Evolutionary conservation across 1,140 invertebrate genomes (phyloP), one percentile per base, ranked within the genome.

Genomic region (Drosophila malerkotliana): DNA sequence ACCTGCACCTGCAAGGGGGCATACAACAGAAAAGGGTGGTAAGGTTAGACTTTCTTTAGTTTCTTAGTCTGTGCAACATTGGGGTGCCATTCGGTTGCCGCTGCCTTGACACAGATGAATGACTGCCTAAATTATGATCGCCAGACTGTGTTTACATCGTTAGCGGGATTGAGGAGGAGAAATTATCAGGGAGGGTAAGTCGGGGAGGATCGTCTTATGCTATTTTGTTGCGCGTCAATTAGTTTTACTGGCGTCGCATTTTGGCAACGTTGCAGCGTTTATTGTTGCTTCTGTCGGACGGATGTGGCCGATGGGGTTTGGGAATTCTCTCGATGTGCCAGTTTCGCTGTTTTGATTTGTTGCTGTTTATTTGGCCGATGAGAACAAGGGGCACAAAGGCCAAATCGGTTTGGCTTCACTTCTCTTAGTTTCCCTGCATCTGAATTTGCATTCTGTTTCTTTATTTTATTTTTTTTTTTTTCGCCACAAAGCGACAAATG

Each of bases 1-100:
- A 93, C 92, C 49, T 93, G 93, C 81, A 95, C 94, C 94, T 95
- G 92, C 53, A 56, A 72, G 24, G 9, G 34, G 32, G 3, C 44
- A 21, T 32, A 47, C 15, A 47, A 39, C 15, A 32, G n/a, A 47
- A 45, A 59, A 47, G 61, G 63, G 44, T 76, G 32, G n/a, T 15
- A 48, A 62, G 71, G 79, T 74, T 56, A 58, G 39, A 41, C 39
- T 56, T 59, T 59, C 53, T 49, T 53, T 10, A 12, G 10, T 12
- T n/a, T 37, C 10, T 7, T 28, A 21, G 10, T 52, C 15, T 18
- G 1, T 34, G 14, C 41, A 44, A 15, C 41, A 37, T 14, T 28
- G 32, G 30, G 32, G 21, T 15, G 60, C 26, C 41, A 24, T 15
- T 37, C 6, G 39, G 28, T 8, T 1, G 32, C 10, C 41, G 41